phyloP scores from a whole-genome alignment of 1,140 invertebrate species.

The Drosophila kikkawai region DNA sequence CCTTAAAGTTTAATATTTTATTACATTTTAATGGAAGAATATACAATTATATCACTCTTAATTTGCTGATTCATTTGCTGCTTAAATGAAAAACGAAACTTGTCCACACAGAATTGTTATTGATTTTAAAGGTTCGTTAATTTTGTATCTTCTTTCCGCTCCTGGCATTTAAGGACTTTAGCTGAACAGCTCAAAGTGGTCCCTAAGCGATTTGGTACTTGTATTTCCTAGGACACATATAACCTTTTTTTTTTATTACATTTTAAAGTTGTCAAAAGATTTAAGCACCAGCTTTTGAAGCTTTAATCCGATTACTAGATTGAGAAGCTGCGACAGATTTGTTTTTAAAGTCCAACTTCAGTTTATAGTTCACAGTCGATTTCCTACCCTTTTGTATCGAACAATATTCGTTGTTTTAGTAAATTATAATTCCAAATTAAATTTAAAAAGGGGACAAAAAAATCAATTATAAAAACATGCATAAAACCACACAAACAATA shows the following conservation, averaged over 20 bases:
- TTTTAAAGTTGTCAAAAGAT: not conserved
- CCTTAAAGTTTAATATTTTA: not conserved
- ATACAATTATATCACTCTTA: not conserved
- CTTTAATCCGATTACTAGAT: constrained; percentile 1
- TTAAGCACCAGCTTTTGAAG: not conserved
- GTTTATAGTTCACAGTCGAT: not conserved
- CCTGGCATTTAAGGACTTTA: not conserved
- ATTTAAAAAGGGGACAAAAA: not conserved
- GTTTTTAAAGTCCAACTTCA: not conserved
- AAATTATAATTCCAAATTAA: constrained; percentile 4
- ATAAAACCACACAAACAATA: constrained; percentile 15
- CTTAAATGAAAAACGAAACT: not conserved
- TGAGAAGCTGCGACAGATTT: not conserved
- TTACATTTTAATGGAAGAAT: not conserved
- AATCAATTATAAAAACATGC: constrained; percentile 20
- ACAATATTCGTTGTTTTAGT: constrained; percentile 5
- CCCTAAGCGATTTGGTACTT: not conserved
- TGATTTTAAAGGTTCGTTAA: constrained; percentile 1
- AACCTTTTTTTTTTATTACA: not conserved
- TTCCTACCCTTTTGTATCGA: not conserved
- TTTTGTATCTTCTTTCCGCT: not conserved
- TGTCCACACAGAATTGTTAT: not conserved
- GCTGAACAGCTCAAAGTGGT: not conserved
- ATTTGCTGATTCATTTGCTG: not conserved
- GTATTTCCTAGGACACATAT: not conserved